Evolutionary conservation across 2,888 invertebrate genomes (phyloP), one percentile per base, ranked within the genome.

Genomic region (Xestia c-nigrum): DNA sequence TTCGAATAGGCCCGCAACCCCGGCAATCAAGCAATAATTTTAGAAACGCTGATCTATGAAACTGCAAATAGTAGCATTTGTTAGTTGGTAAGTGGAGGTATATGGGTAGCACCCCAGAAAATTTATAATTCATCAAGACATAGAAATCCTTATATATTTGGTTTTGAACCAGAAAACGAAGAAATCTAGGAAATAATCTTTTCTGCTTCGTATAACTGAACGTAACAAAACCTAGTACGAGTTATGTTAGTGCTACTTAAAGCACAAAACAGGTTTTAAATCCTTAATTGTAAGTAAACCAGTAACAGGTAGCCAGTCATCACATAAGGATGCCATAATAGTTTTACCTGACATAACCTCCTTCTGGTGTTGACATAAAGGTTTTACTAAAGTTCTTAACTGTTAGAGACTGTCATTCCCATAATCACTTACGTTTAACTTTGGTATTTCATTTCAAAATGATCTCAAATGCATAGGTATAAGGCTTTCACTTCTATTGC

Each of bases 221-320:
- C 31, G 21, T 72, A 52, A 66, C 43, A 46, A 14, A 57, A 66
- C 64, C 31, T 1, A 21, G 38, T 52, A 66, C 61, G 69, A 67
- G 21, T 52, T 65, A 7, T 46, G 76, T 76, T 68, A 85, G 72
- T 71, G n/a, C 72, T 76, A 71, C 81, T 71, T 64, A 67, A 85
- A 83, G 47, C 57, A 46, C 43, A 73, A 77, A 85, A 72, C 40
- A 74, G 71, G 83, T 66, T 85, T 81, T 81, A 74, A 81, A 83
- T 57, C 40, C 80, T 77, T 83, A 83, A 83, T 83, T 83, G 77
- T 72, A 9, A 64, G n/a, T 64, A 16, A 40, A 66, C 31, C 31
- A 40, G 85, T 83, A 85, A 83, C 85, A 77, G 83, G 82, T 83
- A 31, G 81, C 70, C 55, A 74, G 69, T 81, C 31, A 69, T 84